Evolutionary conservation across 2,888 invertebrate genomes (phyloP), one percentile per base, ranked within the genome.

Genomic region (Epinotia bilunana): DNA sequence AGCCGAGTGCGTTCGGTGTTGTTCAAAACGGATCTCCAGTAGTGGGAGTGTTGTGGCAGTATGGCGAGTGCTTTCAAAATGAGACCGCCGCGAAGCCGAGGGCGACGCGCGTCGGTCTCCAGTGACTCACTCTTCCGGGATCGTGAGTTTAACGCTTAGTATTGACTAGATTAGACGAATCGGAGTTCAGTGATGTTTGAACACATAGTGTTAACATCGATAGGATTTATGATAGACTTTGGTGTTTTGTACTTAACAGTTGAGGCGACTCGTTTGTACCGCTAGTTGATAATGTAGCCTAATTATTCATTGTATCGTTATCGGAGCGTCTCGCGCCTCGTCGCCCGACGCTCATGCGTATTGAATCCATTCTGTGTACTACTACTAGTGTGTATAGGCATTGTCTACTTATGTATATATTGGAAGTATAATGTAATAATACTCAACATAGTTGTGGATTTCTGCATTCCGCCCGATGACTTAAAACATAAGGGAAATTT

Each of bases 391-490:
- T 69, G 69, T 88, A 86, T 90, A 91, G 88, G 86, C 87, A 84
- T 90, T 78, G 88, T 91, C 88, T 92, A 92, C 90, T 90, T 93
- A 91, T 93, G 91, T 93, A 93, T 93, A 92, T 94, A 93, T 93
- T 91, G 92, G 91, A 83, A 76, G 80, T 80, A 77, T 80, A 78
- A 79, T 84, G 83, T 91, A 87, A 89, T 89, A 92, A 93, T 92
- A 93, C 92, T 93, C 93, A 93, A 93, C 93, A 91, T 93, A 93
- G 93, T 94, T 94, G 94, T 94, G 94, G 94, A 93, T 93, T 92
- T 93, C 92, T 93, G 94, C 94, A 94, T 94, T 94, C 94, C 94
- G 93, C 94, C 93, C 93, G 93, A 93, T 90, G 94, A 94, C 93
- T 93, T 92, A 93, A 93, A 91, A 88, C 90, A 89, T 89, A 89